A percentile compares a stretch with the other conserved stretches of the same genome.
These are phyloP conservation scores for Phymorhynchus buccinoides DNA, from an alignment of 1,140 invertebrate species.

Conservation along the genomic window DNA sequence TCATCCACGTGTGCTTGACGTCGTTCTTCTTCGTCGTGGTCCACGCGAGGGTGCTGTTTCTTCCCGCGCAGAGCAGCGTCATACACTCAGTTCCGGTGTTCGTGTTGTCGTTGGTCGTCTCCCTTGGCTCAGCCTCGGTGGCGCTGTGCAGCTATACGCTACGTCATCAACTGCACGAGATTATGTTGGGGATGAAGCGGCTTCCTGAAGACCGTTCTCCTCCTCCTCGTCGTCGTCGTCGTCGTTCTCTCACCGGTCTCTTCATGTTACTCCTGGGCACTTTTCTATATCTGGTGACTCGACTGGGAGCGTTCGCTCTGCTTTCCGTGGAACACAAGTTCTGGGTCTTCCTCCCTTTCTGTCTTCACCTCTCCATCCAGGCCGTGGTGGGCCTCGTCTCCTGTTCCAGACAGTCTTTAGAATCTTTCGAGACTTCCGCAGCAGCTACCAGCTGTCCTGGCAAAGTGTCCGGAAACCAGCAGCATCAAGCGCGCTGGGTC, in stretches of 20 bases:
- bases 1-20: constrained; percentile 25
- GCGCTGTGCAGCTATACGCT: constrained; percentile 18
- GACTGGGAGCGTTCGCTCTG: constrained; percentile 26
- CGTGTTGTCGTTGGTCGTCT: not conserved
- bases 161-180: constrained; percentile 19
- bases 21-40: constrained; percentile 26
- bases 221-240: no score
- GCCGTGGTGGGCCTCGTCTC: not conserved
- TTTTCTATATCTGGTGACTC: constrained; percentile 12
- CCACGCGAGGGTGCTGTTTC: not conserved
- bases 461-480: no score
- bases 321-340: constrained; percentile 23
- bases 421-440: not conserved
- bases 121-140: constrained; percentile 3
- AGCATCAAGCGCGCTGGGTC: not conserved
- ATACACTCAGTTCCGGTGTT: not conserved
- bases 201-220: not conserved
- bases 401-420: not conserved
- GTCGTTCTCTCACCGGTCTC: not conserved
- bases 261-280: constrained; percentile 35
- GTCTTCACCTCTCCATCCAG: constrained; percentile 20
- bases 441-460: not conserved
- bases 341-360: constrained; percentile 20
- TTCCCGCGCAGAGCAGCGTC: no score
- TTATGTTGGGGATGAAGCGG: not conserved